phyloP scores from a whole-genome alignment of 2,888 invertebrate genomes.

The Cephus runcator region DNA sequence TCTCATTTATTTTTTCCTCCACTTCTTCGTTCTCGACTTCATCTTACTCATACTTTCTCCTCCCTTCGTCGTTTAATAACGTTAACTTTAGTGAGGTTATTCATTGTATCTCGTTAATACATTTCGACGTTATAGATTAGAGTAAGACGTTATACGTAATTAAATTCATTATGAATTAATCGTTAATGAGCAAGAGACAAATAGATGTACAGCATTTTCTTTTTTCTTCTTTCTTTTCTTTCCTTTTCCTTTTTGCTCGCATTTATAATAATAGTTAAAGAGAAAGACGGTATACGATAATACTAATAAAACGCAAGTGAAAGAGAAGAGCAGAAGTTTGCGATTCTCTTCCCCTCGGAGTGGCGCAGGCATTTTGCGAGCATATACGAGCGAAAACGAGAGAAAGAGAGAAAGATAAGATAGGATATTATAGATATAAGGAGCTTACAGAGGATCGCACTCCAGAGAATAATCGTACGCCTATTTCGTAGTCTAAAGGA shows the following conservation, averaged over 20 bases:
- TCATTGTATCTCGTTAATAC: conserved; percentile 27
- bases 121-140: conserved; percentile 18
- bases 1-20: neutral
- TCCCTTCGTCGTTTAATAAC: neutral
- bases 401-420: neutral
- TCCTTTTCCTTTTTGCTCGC: neutral
- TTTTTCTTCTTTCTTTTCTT: conserved; percentile 6
- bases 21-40: neutral
- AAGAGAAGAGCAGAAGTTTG: neutral
- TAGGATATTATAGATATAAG: neutral
- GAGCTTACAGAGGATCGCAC: neutral
- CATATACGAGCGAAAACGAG: neutral
- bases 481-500: neutral
- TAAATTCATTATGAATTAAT: conserved; percentile 40
- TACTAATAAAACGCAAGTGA: neutral
- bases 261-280: neutral
- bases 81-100: conserved; percentile 27
- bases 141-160: conserved; percentile 26
- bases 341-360: neutral
- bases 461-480: neutral
- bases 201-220: conserved; percentile 48
- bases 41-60: neutral
- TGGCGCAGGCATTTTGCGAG: neutral
- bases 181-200: conserved; percentile 59
- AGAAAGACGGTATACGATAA: neutral